These are phyloP conservation scores for Scophthalmus maximus DNA, from an alignment of 2,113 vertebrate genomes.

Conservation along the genomic window DNA sequence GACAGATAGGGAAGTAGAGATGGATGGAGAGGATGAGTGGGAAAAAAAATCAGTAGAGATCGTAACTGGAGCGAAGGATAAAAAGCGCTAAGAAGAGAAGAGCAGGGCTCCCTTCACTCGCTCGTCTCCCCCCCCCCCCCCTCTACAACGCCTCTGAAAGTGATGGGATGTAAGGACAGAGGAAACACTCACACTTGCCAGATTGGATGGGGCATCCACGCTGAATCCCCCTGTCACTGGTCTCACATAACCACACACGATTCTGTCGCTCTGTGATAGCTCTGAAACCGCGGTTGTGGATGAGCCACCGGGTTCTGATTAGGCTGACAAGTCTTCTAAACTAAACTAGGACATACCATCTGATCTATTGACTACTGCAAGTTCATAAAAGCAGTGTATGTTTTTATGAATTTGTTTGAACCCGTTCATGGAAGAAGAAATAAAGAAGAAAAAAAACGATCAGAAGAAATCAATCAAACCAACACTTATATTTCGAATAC, in stretches of 20 bases:
- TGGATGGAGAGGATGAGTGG: neutral
- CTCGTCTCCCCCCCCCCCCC: neutral
- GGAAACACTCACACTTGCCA: conserved; percentile 22
- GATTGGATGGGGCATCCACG: conserved; percentile 29
- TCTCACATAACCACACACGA: conserved; percentile 20
- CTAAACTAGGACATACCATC: neutral
- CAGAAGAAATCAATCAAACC: too few species aligned
- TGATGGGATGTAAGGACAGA: neutral
- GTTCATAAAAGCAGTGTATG: too few species aligned
- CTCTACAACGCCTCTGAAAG: neutral
- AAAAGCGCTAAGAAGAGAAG: neutral
- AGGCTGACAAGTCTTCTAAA: neutral
- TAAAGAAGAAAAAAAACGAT: too few species aligned
- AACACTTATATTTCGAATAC: too few species aligned
- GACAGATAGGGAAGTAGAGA: neutral
- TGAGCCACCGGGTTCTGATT: neutral
- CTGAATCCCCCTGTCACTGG: conserved; percentile 35
- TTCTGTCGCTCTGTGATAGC: conserved; percentile 27
- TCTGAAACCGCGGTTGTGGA: neutral
- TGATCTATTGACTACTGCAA: neutral
- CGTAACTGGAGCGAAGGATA: neutral
- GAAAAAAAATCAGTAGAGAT: neutral
- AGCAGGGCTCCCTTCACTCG: neutral
- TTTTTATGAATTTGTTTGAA: too few species aligned
- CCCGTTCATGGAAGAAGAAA: too few species aligned